Percentiles rank a stretch among this genome's conserved stretches.
Conservation (phyloP, 2,888 invertebrate species). For the Rotaria sp. region DNA sequence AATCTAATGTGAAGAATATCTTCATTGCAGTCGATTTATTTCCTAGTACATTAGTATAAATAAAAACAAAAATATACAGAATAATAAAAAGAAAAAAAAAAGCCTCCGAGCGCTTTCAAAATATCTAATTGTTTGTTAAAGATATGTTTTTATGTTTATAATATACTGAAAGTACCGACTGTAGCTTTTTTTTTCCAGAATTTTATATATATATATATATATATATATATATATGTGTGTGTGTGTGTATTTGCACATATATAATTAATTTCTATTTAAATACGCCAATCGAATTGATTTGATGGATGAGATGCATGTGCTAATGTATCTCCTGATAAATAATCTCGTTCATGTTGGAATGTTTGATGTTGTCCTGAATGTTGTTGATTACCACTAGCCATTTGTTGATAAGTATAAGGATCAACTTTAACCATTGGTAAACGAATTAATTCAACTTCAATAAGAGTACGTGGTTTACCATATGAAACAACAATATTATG, state of each 20-base stretch:
- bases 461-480: not conserved
- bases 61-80: no score
- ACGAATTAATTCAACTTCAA: constrained; percentile 16
- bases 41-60: no score
- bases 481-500: not conserved
- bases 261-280: not conserved
- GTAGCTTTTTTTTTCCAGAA: no score
- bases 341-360: not conserved
- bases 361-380: not conserved
- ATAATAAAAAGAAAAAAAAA: no score
- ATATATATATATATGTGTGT: not conserved
- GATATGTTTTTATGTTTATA: no score
- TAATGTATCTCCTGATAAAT: not conserved
- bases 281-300: not conserved
- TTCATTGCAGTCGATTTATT: no score
- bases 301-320: not conserved
- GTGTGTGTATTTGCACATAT: no score
- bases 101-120: no score
- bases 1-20: no score
- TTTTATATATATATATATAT: not conserved
- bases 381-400: not conserved
- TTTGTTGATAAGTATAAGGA: not conserved
- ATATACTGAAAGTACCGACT: no score
- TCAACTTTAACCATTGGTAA: not conserved
- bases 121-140: no score